Evolutionary conservation across 2,888 invertebrate species (phyloP).

Genomic region (Steinernema hermaphroditum): DNA sequence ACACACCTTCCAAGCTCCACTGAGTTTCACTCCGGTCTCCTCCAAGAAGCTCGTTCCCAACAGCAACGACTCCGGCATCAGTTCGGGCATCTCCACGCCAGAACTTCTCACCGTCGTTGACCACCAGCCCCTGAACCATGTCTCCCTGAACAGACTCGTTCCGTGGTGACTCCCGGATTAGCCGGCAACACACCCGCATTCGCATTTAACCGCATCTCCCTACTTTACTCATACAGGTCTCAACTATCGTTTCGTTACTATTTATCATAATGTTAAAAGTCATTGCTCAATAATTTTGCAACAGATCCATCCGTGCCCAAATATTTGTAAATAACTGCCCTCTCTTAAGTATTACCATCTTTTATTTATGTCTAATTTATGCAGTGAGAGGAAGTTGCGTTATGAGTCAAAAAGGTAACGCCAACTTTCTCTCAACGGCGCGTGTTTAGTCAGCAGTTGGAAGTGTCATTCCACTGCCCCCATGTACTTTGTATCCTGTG

Average conservation of each 20-base stretch:
- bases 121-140: background rate
- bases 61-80: constrained; percentile 24
- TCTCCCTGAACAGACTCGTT: constrained; percentile 14
- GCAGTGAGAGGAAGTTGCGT: constrained; percentile 22
- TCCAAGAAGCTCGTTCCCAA: background rate
- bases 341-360: background rate
- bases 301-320: too few species aligned
- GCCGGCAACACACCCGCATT: background rate
- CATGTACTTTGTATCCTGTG: too few species aligned
- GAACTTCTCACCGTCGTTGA: background rate
- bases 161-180: constrained; percentile 8
- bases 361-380: background rate
- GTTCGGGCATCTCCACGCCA: background rate
- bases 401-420: background rate
- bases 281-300: too few species aligned
- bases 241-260: too few species aligned
- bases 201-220: constrained; percentile 5
- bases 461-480: background rate
- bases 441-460: constrained; percentile 9
- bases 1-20: background rate
- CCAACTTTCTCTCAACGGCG: constrained; percentile 16
- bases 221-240: too few species aligned
- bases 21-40: background rate
- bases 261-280: too few species aligned
- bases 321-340: too few species aligned